These are phyloP conservation scores for Stegastes partitus DNA, from an alignment of 2,113 vertebrate species.

Conservation along the genomic window DNA sequence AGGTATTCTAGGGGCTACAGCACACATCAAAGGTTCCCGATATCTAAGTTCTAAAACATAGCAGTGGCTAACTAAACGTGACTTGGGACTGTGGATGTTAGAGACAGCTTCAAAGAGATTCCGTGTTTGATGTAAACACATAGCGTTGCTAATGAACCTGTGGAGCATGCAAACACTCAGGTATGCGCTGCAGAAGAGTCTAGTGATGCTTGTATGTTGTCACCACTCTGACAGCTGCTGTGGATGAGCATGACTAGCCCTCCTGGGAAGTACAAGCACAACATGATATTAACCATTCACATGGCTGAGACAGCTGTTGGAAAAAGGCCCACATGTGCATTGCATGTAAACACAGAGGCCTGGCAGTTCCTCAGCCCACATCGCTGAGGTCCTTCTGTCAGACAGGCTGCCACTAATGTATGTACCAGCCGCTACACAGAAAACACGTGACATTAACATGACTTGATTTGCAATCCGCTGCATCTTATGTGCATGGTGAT, in stretches of 20 bases:
- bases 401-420: slow-evolving; percentile 22
- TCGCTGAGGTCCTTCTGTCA: too few relatives aligned
- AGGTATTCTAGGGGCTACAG: neutral
- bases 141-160: too few relatives aligned
- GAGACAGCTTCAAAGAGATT: neutral
- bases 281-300: neutral
- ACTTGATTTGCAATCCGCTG: neutral
- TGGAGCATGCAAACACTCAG: too few relatives aligned
- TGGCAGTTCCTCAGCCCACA: slow-evolving; percentile 22
- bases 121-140: too few relatives aligned
- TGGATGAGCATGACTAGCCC: too few relatives aligned
- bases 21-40: neutral
- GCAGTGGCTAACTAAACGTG: neutral
- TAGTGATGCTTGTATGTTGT: neutral
- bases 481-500: neutral
- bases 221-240: slow-evolving; percentile 3
- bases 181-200: neutral
- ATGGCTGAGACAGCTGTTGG: slow-evolving; percentile 43
- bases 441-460: neutral
- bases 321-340: slow-evolving; percentile 17
- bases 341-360: slow-evolving; percentile 39
- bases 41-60: neutral
- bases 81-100: neutral
- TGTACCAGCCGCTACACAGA: neutral
- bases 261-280: neutral